Evolutionary conservation across 2,888 invertebrate genomes (phyloP).

Genomic region (Candidula unifasciata): DNA sequence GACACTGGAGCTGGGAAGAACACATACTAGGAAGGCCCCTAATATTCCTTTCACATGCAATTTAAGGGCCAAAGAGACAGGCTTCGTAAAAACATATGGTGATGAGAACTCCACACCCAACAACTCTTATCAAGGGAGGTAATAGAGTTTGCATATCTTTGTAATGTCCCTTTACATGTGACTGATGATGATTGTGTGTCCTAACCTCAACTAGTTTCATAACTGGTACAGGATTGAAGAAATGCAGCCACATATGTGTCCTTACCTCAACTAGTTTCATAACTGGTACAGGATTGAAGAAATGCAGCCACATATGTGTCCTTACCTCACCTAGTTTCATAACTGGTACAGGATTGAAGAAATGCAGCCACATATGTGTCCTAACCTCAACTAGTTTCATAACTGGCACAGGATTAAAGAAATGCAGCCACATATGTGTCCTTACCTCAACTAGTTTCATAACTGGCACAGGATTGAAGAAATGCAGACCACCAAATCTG

Average conservation of each 20-base stretch:
- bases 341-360: slow-evolving; percentile 93
- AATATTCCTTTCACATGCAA: no score
- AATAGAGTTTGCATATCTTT: no score
- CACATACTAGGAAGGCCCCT: no score
- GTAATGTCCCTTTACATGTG: no score
- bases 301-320: slow-evolving; percentile 86
- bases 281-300: slow-evolving; percentile 93
- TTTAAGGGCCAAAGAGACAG: no score
- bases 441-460: slow-evolving; percentile 90
- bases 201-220: slow-evolving; percentile 90
- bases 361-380: slow-evolving; percentile 86
- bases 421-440: slow-evolving; percentile 86
- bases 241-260: slow-evolving; percentile 86
- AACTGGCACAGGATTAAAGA: slow-evolving; percentile 93
- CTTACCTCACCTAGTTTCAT: slow-evolving; percentile 90
- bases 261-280: slow-evolving; percentile 90
- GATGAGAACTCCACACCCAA: no score
- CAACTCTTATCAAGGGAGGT: no score
- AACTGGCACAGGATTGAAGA: slow-evolving; percentile 93
- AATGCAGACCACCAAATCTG: slow-evolving; percentile 91
- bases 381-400: slow-evolving; percentile 90
- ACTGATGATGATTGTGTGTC: background rate
- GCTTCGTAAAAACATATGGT: no score
- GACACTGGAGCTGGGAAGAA: no score
- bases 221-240: slow-evolving; percentile 93